Conservation (phyloP, 2,797 vertebrate species). For the Catamblyrhynchus diadema region DNA sequence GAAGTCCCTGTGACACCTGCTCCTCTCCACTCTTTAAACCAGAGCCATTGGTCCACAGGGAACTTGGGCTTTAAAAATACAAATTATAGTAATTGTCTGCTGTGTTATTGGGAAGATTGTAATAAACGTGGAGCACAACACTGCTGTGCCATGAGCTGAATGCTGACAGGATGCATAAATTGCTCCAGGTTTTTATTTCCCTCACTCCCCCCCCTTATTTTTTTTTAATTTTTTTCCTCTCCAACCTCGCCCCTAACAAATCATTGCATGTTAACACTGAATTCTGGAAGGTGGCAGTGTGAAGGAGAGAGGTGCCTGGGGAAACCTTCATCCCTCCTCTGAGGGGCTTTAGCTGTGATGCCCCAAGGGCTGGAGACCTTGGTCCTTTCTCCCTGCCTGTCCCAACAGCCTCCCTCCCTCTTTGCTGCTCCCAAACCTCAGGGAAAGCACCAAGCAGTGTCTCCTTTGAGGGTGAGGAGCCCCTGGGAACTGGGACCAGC, state of each 20-base stretch:
- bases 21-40: slow-evolving; percentile 81
- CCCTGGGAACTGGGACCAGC: not conserved
- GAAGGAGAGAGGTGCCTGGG: not conserved
- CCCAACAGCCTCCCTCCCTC: not conserved
- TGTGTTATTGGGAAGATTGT: slow-evolving; percentile 63
- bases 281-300: not conserved
- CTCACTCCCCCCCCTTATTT: rapidly evolving
- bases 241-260: not conserved
- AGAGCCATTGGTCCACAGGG: slow-evolving; percentile 68
- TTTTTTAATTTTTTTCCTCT: rapidly evolving
- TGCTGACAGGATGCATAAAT: slow-evolving; percentile 44
- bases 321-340: not conserved
- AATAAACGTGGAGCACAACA: slow-evolving; percentile 51
- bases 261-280: not conserved
- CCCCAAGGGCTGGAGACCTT: not conserved
- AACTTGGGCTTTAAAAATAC: slow-evolving; percentile 77
- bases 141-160: not conserved
- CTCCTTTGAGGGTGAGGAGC: not conserved
- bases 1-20: slow-evolving; percentile 86
- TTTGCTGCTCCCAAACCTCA: not conserved
- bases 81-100: slow-evolving; percentile 82
- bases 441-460: not conserved
- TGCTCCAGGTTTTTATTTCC: slow-evolving; percentile 32
- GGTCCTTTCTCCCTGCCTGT: not conserved
- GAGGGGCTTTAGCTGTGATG: not conserved